Conservation (phyloP, 2,888 invertebrate genomes). For the Alcis repandata region DNA sequence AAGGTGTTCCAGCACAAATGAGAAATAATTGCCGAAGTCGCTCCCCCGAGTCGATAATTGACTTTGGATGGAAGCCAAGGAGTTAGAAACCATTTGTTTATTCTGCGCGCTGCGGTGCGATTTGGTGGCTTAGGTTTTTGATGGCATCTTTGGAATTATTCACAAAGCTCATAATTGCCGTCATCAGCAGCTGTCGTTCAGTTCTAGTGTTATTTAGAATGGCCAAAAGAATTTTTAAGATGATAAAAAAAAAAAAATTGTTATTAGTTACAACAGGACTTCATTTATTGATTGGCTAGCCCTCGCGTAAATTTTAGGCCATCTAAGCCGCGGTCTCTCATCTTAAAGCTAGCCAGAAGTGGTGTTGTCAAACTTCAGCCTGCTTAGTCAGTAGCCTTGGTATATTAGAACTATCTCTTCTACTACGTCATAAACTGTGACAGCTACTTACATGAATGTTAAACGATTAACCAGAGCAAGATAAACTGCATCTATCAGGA, state of each 20-base stretch:
- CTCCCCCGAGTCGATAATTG: slow-evolving; percentile 72
- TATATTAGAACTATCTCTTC: neutral
- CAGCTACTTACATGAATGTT: neutral
- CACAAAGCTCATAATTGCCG: neutral
- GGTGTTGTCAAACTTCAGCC: too few species aligned
- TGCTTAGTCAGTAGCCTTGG: too few species aligned
- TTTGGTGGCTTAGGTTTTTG: slow-evolving; percentile 10
- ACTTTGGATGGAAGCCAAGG: slow-evolving; percentile 77
- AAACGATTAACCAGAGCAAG: slow-evolving; percentile 52
- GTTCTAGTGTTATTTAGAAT: too few species aligned
- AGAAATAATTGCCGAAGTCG: slow-evolving; percentile 81
- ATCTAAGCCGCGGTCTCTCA: too few species aligned
- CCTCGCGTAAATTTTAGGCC: too few species aligned
- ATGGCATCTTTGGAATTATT: neutral
- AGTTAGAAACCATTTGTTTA: slow-evolving; percentile 34
- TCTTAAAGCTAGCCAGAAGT: too few species aligned
- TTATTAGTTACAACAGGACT: too few species aligned
- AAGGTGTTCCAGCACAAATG: slow-evolving; percentile 76
- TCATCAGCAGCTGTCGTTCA: neutral
- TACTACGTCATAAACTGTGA: neutral
- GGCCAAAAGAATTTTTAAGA: too few species aligned
- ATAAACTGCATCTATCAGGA: slow-evolving; percentile 44
- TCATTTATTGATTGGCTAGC: too few species aligned
- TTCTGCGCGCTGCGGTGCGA: slow-evolving; percentile 19
- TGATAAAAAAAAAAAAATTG: too few species aligned